Evolutionary conservation across 2,113 vertebrate species (phyloP).

Genomic region (Brienomyrus longianalis): DNA sequence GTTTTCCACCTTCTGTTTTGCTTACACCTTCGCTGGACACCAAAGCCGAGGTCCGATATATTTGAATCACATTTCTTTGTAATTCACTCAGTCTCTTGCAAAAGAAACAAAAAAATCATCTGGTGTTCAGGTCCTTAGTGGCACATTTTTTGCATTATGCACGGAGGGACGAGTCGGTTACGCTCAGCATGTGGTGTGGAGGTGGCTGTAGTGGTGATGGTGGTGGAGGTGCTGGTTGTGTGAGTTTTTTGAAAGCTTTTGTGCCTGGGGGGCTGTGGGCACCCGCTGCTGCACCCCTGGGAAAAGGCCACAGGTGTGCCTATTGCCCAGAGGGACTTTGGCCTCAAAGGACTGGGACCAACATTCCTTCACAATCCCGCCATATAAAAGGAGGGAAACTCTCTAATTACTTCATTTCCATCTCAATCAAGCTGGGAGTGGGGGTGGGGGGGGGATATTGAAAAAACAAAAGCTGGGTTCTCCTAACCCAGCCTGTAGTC

Average conservation of each 20-base stretch:
- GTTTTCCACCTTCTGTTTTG: neutral
- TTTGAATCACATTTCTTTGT: neutral
- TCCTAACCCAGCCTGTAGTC: constrained; percentile 8
- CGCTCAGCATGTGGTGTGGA: constrained; percentile 36
- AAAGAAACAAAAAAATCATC: constrained; percentile 22
- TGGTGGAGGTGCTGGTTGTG: constrained; percentile 16
- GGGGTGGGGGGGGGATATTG: constrained; percentile 17
- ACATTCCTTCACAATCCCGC: constrained; percentile 66
- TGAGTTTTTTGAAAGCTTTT: constrained; percentile 30
- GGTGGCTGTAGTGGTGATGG: constrained; percentile 16
- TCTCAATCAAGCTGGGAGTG: constrained; percentile 70
- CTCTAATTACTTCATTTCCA: constrained; percentile 81
- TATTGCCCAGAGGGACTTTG: constrained; percentile 65
- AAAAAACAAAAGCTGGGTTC: constrained; percentile 1
- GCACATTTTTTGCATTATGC: constrained; percentile 17
- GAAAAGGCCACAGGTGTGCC: constrained; percentile 87
- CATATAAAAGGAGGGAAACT: constrained; percentile 68
- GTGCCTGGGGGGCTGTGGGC: constrained; percentile 60
- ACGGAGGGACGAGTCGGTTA: constrained; percentile 23
- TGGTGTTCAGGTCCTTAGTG: constrained; percentile 36
- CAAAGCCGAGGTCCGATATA: neutral
- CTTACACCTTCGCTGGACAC: neutral
- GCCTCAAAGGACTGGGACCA: constrained; percentile 64
- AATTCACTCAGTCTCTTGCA: neutral
- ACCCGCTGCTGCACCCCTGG: constrained; percentile 67